phyloP scores from a whole-genome alignment of 2,113 vertebrate genomes.

The Austrofundulus limnaeus region DNA sequence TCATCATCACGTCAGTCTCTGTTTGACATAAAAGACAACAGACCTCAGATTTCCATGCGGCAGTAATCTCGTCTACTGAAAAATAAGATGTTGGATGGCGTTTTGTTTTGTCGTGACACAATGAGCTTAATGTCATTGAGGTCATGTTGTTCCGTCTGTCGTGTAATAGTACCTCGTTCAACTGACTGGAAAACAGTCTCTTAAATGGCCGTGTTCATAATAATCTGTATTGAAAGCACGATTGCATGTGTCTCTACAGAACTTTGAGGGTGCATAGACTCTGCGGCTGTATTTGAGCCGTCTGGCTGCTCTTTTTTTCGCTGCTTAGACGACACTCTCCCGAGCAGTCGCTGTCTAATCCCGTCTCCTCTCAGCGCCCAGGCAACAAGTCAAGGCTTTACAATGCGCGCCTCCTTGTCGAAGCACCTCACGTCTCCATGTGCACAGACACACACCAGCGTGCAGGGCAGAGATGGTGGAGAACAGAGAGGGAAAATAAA shows the following conservation, averaged over 20 bases:
- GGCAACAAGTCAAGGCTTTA: slow-evolving; percentile 28
- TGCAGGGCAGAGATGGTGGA: slow-evolving; percentile 15
- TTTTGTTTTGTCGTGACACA: slow-evolving; percentile 60
- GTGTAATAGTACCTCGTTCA: slow-evolving; percentile 33
- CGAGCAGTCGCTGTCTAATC: slow-evolving; percentile 17
- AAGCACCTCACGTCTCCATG: not conserved
- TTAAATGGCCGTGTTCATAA: slow-evolving; percentile 19
- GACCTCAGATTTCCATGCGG: slow-evolving; percentile 12
- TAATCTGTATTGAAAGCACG: not conserved
- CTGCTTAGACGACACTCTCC: slow-evolving; percentile 29
- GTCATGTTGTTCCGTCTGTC: slow-evolving; percentile 37
- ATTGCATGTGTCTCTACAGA: slow-evolving; percentile 4
- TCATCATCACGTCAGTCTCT: slow-evolving; percentile 27
- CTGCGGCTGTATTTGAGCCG: slow-evolving; percentile 7
- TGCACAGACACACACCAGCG: slow-evolving; percentile 8
- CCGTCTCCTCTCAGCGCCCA: slow-evolving; percentile 10
- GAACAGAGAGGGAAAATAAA: slow-evolving; percentile 31
- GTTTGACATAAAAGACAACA: slow-evolving; percentile 33
- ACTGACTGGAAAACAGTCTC: slow-evolving; percentile 33
- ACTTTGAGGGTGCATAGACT: not conserved
- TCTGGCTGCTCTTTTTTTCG: slow-evolving; percentile 34
- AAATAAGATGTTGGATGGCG: slow-evolving; percentile 26
- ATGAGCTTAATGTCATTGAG: slow-evolving; percentile 64
- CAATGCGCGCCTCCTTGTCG: not conserved
- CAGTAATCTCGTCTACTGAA: slow-evolving; percentile 38